A percentile compares a stretch with the other conserved stretches of the same genome.
Evolutionary conservation across 2,797 vertebrate species (phyloP).

Genomic region (Sandelia bainsii): DNA sequence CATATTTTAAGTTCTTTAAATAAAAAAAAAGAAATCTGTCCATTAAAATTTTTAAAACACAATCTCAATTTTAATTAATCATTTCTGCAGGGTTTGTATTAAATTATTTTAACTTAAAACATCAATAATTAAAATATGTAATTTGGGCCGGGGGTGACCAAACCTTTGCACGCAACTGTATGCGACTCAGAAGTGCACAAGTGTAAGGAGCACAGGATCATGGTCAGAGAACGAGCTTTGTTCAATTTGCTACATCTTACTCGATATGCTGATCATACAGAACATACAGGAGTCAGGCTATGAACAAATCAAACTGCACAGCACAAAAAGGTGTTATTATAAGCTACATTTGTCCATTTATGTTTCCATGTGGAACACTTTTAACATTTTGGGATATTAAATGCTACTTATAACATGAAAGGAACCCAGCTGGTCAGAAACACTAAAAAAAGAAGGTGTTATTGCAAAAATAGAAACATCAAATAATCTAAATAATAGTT

Average conservation of each 20-base stretch:
- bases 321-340: not conserved
- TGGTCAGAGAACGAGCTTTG: conserved; percentile 12
- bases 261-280: conserved; percentile 1
- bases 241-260: conserved; percentile 5
- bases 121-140: conserved; percentile 4
- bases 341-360: not conserved
- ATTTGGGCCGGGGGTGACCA: not conserved
- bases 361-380: conserved; percentile 1
- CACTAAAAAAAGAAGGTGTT: not conserved
- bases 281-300: conserved; percentile 13
- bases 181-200: conserved; percentile 10
- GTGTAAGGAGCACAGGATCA: conserved; percentile 34
- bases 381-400: conserved; percentile 35
- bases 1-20: too few species aligned
- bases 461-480: not conserved
- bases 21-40: too few species aligned
- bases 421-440: not conserved
- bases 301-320: conserved; percentile 9
- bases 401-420: not conserved
- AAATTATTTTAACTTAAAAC: not conserved
- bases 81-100: too few species aligned
- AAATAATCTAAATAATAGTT: not conserved
- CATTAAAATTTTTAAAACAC: too few species aligned
- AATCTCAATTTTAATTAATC: too few species aligned
- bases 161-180: not conserved